Evolutionary conservation across 1,140 invertebrate species (phyloP).

Genomic region (Bradynema listronoti): DNA sequence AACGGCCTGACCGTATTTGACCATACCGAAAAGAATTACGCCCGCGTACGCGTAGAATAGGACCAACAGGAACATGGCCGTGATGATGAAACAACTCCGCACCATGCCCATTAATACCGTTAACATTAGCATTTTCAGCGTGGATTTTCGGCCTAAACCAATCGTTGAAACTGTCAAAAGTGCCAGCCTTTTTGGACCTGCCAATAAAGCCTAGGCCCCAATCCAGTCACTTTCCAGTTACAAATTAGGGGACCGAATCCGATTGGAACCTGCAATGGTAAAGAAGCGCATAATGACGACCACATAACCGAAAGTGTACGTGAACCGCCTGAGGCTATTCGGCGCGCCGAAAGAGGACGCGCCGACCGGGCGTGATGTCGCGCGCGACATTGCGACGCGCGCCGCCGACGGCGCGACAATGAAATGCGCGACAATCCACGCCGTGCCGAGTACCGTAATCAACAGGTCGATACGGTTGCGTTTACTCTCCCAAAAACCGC

Average conservation of each 20-base stretch:
- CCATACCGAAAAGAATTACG: conserved; percentile 95
- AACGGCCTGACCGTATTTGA: conserved; percentile 96
- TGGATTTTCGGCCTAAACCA: conserved; percentile 63
- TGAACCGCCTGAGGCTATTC: conserved; percentile 57
- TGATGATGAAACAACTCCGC: conserved; percentile 97
- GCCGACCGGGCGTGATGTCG: too few relatives aligned
- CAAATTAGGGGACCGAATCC: not conserved
- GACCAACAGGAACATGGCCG: conserved; percentile 97
- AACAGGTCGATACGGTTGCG: conserved; percentile 94
- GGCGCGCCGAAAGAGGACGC: conserved; percentile 19
- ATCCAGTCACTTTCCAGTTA: not conserved
- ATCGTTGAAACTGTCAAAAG: not conserved
- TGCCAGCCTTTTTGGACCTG: not conserved
- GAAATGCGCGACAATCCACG: conserved; percentile 88
- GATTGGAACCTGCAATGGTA: conserved; percentile 75
- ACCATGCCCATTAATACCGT: conserved; percentile 93
- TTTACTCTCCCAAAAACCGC: conserved; percentile 95
- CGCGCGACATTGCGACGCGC: not conserved
- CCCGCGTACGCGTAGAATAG: conserved; percentile 97
- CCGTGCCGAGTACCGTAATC: conserved; percentile 87
- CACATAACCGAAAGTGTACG: conserved; percentile 90
- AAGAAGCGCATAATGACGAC: conserved; percentile 96
- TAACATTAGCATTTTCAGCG: conserved; percentile 98
- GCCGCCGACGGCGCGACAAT: too few relatives aligned
- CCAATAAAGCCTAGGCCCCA: too few relatives aligned